Percentiles rank a stretch among this genome's conserved stretches.
Conservation (phyloP, 2,888 invertebrate genomes). For the Escarpia spicata region DNA sequence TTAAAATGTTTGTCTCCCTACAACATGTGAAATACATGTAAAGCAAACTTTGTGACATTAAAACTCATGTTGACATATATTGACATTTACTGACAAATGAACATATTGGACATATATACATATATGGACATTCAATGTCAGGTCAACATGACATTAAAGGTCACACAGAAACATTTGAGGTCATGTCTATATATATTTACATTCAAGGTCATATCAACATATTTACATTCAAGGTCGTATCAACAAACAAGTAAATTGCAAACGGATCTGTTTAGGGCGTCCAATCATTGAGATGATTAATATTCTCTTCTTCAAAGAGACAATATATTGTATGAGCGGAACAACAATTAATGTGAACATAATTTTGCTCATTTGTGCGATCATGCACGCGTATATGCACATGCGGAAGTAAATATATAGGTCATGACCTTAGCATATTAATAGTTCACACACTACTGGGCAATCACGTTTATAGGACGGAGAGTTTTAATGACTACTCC, state of each 20-base stretch:
- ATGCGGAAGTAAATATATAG: neutral
- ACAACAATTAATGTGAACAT: neutral
- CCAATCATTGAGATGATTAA: neutral
- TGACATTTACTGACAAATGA: too few relatives aligned
- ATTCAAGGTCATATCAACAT: neutral
- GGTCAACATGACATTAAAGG: neutral
- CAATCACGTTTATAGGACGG: neutral
- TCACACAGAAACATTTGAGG: neutral
- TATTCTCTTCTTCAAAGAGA: conserved; percentile 6
- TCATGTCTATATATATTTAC: neutral
- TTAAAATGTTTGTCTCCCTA: too few relatives aligned
- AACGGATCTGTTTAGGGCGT: neutral
- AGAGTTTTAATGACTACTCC: neutral
- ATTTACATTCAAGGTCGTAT: neutral
- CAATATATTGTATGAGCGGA: neutral
- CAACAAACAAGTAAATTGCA: neutral
- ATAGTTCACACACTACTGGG: neutral
- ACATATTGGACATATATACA: too few relatives aligned
- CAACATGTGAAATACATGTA: too few relatives aligned
- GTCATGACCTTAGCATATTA: neutral
- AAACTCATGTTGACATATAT: neutral
- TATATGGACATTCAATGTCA: too few relatives aligned
- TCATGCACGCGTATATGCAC: neutral
- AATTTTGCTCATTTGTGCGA: neutral
- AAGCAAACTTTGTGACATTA: neutral